Percentiles rank a stretch among this genome's conserved stretches.
Conservation (phyloP, 2,888 invertebrate species). For the Colostygia pectinataria region DNA sequence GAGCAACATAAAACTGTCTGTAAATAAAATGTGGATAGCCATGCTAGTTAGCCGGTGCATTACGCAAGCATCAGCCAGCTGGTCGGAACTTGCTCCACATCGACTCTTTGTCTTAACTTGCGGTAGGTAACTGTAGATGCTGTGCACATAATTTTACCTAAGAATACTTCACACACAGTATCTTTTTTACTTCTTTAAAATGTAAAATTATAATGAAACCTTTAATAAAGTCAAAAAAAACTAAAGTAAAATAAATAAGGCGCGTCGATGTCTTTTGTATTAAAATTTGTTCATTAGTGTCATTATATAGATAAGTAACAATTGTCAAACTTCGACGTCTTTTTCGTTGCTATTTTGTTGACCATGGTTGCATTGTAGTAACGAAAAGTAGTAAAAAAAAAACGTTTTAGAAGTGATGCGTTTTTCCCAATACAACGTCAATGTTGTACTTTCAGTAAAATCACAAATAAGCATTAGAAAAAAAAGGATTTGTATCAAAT, state of each 20-base stretch:
- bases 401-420: no score
- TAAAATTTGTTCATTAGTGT: background rate
- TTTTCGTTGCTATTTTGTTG: no score
- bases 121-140: slow-evolving; percentile 42
- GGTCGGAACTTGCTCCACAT: slow-evolving; percentile 75
- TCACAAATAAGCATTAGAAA: no score
- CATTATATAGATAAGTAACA: no score
- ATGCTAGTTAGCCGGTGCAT: slow-evolving; percentile 49
- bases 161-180: background rate
- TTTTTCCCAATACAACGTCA: no score
- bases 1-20: background rate
- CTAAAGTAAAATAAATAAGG: background rate
- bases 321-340: no score
- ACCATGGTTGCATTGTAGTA: no score
- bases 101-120: slow-evolving; percentile 67
- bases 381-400: no score
- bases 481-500: no score
- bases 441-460: no score
- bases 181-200: background rate
- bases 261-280: slow-evolving; percentile 22
- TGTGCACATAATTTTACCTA: slow-evolving; percentile 39
- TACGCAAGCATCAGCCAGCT: slow-evolving; percentile 67
- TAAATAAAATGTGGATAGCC: slow-evolving; percentile 36
- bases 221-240: no score
- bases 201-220: no score